These are phyloP conservation scores for Drosophila takahashii DNA, from an alignment of 1,140 invertebrate species.

Conservation along the genomic window DNA sequence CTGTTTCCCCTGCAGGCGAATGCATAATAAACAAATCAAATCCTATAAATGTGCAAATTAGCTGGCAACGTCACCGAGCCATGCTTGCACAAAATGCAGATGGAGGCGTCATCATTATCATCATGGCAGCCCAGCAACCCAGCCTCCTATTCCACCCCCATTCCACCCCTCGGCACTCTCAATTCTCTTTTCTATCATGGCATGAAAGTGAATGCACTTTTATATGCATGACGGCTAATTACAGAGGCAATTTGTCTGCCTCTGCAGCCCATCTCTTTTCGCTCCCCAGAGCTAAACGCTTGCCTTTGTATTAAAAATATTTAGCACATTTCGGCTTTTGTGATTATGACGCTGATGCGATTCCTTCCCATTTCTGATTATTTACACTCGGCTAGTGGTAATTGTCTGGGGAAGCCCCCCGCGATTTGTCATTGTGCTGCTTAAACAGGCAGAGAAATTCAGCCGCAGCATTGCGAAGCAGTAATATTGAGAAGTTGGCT, in stretches of 20 bases:
- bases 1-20: neutral
- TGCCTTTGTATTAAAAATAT: constrained; percentile 66
- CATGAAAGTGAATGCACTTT: constrained; percentile 81
- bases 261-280: constrained; percentile 25
- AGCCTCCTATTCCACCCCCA: neutral
- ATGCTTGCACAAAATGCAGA: constrained; percentile 43
- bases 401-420: constrained; percentile 44
- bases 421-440: constrained; percentile 46
- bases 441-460: constrained; percentile 6
- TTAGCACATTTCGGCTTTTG: constrained; percentile 60
- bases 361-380: constrained; percentile 15
- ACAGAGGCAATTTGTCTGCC: constrained; percentile 77
- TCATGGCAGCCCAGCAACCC: constrained; percentile 10
- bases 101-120: constrained; percentile 55
- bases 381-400: constrained; percentile 21
- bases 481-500: neutral
- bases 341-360: constrained; percentile 58
- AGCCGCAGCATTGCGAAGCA: neutral
- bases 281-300: constrained; percentile 63
- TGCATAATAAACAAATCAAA: constrained; percentile 81
- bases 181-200: constrained; percentile 59
- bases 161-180: neutral
- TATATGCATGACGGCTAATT: constrained; percentile 79
- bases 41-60: constrained; percentile 79
- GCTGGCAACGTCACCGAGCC: constrained; percentile 69